Conservation (phyloP, 2,797 vertebrate genomes). For the Hypotaenidia okinawae region DNA sequence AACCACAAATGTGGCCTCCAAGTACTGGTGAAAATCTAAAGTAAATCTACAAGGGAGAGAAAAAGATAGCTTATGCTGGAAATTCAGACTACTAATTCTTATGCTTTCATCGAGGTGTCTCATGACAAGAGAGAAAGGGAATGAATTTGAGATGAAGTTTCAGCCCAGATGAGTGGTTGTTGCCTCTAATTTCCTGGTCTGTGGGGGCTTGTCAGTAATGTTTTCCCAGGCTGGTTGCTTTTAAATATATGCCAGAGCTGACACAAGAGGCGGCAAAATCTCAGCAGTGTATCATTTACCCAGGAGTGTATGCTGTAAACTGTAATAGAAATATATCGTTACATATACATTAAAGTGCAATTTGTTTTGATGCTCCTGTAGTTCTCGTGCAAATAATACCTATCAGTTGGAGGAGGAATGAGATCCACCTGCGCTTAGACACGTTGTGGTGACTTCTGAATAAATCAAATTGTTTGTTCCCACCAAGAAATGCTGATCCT, state of each 20-base stretch:
- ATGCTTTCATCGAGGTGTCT: neutral
- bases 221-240: constrained; percentile 20
- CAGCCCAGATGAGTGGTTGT: neutral
- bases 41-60: neutral
- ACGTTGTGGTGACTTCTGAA: neutral
- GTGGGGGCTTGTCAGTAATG: neutral
- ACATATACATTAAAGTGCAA: neutral
- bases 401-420: neutral
- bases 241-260: neutral
- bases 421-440: neutral
- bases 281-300: constrained; percentile 9
- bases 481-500: neutral
- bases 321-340: constrained; percentile 4
- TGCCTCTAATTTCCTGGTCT: constrained; percentile 4
- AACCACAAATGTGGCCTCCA: constrained; percentile 16
- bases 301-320: neutral
- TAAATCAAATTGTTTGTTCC: neutral
- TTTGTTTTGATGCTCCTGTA: constrained; percentile 1
- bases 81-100: neutral
- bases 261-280: neutral
- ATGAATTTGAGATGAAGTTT: constrained; percentile 8
- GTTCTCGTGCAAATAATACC: neutral
- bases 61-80: neutral
- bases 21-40: neutral
- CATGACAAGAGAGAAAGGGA: neutral